A percentile compares a stretch with the other conserved stretches of the same genome.
Evolutionary conservation across 2,113 vertebrate genomes (phyloP).

Genomic region (Salvelinus namaycush): DNA sequence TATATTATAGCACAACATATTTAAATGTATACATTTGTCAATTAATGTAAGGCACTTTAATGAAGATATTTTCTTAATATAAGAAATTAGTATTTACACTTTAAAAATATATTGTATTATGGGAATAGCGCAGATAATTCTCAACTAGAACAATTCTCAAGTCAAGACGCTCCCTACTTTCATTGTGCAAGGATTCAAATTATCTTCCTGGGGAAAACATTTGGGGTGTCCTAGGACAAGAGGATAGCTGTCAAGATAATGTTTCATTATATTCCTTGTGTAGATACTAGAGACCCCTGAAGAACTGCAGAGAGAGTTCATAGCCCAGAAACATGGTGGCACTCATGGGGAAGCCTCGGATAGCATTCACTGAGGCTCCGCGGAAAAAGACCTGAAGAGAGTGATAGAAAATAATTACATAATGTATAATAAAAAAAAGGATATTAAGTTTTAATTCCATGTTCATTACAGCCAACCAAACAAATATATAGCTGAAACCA

Average conservation of each 20-base stretch:
- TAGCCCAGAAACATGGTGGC: conserved; percentile 95
- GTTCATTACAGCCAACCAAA: background rate
- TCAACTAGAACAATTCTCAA: background rate
- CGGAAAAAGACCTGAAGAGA: conserved; percentile 88
- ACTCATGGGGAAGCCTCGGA: conserved; percentile 93
- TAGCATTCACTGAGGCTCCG: conserved; percentile 82
- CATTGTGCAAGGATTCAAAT: background rate
- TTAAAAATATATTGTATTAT: background rate
- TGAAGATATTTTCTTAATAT: conserved; percentile 72
- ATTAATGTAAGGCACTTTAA: conserved; percentile 14
- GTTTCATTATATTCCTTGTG: background rate
- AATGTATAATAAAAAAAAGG: background rate
- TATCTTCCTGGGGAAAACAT: background rate
- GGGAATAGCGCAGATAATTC: background rate
- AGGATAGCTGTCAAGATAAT: background rate
- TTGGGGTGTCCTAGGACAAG: background rate
- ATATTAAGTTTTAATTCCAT: too few relatives aligned
- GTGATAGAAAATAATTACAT: background rate
- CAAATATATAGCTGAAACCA: background rate
- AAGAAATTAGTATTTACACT: conserved; percentile 60
- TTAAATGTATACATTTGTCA: background rate
- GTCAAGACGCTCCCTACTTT: background rate
- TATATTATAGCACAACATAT: background rate
- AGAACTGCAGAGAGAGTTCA: conserved; percentile 87
- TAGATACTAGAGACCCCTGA: conserved; percentile 69